A percentile compares a stretch with the other conserved stretches of the same genome.
These are phyloP conservation scores for Cotesia vestalis DNA, from an alignment of 1,140 invertebrate genomes.

Conservation along the genomic window DNA sequence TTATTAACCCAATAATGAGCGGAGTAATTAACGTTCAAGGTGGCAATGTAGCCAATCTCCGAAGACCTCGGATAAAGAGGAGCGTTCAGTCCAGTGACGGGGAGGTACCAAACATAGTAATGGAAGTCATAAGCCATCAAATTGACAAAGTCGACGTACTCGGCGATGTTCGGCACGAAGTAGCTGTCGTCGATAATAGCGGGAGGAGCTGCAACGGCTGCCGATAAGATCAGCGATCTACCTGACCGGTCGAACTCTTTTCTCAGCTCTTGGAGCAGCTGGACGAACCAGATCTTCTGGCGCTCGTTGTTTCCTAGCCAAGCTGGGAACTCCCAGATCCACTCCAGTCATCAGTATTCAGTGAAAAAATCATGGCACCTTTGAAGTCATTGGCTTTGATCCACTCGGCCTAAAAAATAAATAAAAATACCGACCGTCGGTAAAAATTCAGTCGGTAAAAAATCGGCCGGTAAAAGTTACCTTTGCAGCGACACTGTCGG, in stretches of 20 bases:
- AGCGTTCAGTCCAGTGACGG: slow-evolving; percentile 84
- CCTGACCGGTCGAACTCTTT: slow-evolving; percentile 71
- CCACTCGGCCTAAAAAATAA: slow-evolving; percentile 68
- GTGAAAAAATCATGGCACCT: slow-evolving; percentile 80
- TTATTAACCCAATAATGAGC: slow-evolving; percentile 80
- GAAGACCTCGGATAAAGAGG: slow-evolving; percentile 72
- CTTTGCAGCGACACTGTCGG: slow-evolving; percentile 78
- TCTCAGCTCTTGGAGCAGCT: slow-evolving; percentile 76
- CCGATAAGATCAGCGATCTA: slow-evolving; percentile 71
- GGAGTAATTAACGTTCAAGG: slow-evolving; percentile 85
- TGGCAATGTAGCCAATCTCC: slow-evolving; percentile 75
- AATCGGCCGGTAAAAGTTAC: slow-evolving; percentile 51
- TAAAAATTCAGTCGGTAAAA: background rate
- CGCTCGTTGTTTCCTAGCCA: slow-evolving; percentile 58
- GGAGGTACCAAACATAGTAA: slow-evolving; percentile 77
- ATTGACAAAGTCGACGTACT: slow-evolving; percentile 84
- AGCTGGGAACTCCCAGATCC: slow-evolving; percentile 89
- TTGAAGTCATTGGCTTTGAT: slow-evolving; percentile 71
- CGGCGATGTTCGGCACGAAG: slow-evolving; percentile 77
- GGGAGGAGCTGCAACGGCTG: slow-evolving; percentile 80
- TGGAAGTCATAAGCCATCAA: slow-evolving; percentile 93
- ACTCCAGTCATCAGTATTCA: slow-evolving; percentile 82
- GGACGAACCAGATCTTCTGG: slow-evolving; percentile 76
- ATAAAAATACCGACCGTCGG: slow-evolving; percentile 33
- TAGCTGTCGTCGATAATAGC: slow-evolving; percentile 79